Percentiles rank a stretch among this genome's conserved stretches.
phyloP scores from a whole-genome alignment of 2,888 invertebrate genomes.

The Criorhina ranunculi region DNA sequence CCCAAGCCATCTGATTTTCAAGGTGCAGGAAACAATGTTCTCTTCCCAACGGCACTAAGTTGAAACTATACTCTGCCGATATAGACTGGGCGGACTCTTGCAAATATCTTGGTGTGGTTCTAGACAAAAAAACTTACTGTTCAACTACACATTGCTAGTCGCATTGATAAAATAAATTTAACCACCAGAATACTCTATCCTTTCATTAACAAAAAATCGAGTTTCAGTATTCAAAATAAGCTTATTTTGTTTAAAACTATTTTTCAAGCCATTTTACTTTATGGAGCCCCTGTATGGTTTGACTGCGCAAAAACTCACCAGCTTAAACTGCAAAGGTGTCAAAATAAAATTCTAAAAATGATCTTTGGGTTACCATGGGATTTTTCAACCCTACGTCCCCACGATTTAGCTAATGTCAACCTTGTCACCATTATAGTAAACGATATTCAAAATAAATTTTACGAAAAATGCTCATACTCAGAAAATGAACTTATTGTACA shows the following conservation, averaged over 20 bases:
- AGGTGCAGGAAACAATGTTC: no score
- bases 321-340: not conserved
- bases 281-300: conserved; percentile 1
- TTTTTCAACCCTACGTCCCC: not conserved
- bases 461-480: no score
- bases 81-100: no score
- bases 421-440: no score
- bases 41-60: no score
- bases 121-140: not conserved
- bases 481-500: not conserved
- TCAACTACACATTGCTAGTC: no score
- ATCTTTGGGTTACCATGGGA: not conserved
- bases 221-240: conserved; percentile 7
- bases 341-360: conserved; percentile 10
- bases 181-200: not conserved
- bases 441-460: no score
- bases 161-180: no score
- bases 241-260: conserved; percentile 19
- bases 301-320: conserved; percentile 1
- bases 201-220: not conserved
- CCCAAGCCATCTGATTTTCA: no score
- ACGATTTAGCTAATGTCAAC: no score
- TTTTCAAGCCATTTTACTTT: conserved; percentile 16
- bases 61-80: no score
- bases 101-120: no score